Base-by-base conservation (phyloP, 2,797 vertebrate genomes). In the Enteromius paludinosus region DNA sequence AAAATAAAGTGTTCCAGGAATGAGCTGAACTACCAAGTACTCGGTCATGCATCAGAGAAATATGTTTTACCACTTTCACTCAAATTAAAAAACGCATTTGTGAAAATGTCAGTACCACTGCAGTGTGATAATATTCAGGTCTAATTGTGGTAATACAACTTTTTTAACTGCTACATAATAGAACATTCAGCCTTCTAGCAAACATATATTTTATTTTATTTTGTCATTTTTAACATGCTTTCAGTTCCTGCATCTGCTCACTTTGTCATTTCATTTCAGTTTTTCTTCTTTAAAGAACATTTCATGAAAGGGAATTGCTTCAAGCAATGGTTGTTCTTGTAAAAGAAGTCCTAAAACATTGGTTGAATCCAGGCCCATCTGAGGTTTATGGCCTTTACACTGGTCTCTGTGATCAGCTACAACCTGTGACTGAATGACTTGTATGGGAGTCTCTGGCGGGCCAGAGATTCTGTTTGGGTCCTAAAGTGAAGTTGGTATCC, bases 381-480 rank as follows among this genome's bases (percentile, higher is more conserved):
- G 73, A 69, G 20, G 64, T 76, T 14, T 43, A 47, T 23, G 23
- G 2, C 20, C 43, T 45, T 20, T 15, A 61, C 15, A 20, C 15
- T 52, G 30, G 43, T 23, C 49, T 62, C 25, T 71, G 25, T 70
- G 38, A 61, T 65, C n/a, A 3, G 17, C 52, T 79, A 33, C 4
- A 71, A 47, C 78, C 61, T 56, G 71, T 41, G 73, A 82, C 54
- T 47, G 41, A 87, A 84, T 81, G 85, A 84, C 33, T 52, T 81
- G 70, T 81, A 47, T 83, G 84, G 88, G 87, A 86, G 86, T 86
- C 86, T 86, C 94, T 95, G 95, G 94, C 95, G 88, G 95, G 95
- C 94, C 94, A 92, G 94, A 93, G 89, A 90, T 92, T 87, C 70
- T 85, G 61, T 84, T 52, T 74, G 56, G 38, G 76, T 87, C 59